phyloP scores from a whole-genome alignment of 2,888 invertebrate species.

The Mesochorus sp. region DNA sequence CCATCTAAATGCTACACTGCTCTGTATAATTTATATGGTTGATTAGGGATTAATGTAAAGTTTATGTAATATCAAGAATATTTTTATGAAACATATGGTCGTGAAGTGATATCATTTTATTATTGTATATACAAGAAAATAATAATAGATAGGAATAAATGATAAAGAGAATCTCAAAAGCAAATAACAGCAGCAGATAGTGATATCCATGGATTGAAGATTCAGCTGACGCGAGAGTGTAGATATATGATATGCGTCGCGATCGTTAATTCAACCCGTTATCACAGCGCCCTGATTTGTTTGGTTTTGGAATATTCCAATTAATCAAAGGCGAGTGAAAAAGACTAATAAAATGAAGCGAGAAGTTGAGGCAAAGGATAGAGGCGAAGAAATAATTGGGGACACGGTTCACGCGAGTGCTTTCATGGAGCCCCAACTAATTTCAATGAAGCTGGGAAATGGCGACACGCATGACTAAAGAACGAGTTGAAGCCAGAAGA shows the following conservation, averaged over 20 bases:
- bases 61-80: too few species aligned
- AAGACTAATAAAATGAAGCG: conserved; percentile 9
- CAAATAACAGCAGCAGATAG: neutral
- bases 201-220: neutral
- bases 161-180: neutral
- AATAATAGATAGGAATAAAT: too few species aligned
- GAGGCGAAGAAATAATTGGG: conserved; percentile 33
- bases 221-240: neutral
- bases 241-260: neutral
- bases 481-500: neutral
- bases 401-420: neutral
- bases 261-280: neutral
- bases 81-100: too few species aligned
- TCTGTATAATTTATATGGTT: too few species aligned
- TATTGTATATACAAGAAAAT: too few species aligned
- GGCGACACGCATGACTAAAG: neutral
- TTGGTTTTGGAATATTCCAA: neutral
- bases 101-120: too few species aligned
- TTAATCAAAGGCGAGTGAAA: neutral
- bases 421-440: conserved; percentile 19
- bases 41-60: too few species aligned
- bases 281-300: neutral
- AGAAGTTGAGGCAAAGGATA: neutral
- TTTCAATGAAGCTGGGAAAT: conserved; percentile 37
- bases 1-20: too few species aligned